phyloP scores from a whole-genome alignment of 2,888 invertebrate genomes.

The Pollenia angustigena region DNA sequence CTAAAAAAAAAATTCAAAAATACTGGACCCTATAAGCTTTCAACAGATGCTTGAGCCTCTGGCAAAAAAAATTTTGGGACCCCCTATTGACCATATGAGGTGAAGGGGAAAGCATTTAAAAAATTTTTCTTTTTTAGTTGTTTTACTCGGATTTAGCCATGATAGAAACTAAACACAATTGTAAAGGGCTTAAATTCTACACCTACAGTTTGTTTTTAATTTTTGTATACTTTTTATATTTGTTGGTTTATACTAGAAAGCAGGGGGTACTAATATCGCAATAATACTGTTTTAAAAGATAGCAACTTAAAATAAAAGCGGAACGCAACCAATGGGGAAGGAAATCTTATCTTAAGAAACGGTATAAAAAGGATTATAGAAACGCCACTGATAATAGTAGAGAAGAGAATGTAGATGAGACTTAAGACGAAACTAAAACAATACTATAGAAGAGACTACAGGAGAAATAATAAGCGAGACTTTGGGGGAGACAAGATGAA shows the following conservation, averaged over 20 bases:
- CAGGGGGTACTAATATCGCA: constrained; percentile 4
- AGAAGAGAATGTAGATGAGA: too few relatives aligned
- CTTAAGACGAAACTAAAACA: too few relatives aligned
- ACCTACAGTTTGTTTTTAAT: not conserved
- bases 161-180: constrained; percentile 22
- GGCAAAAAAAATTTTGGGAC: too few relatives aligned
- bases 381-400: too few relatives aligned
- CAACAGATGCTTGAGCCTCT: too few relatives aligned
- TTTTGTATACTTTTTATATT: not conserved
- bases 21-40: too few relatives aligned
- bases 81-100: constrained; percentile 10
- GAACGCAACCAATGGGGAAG: not conserved
- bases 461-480: too few relatives aligned
- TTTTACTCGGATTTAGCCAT: constrained; percentile 3
- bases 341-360: not conserved
- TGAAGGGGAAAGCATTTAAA: not conserved
- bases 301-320: not conserved
- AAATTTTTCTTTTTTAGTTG: not conserved
- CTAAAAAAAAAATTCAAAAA: too few relatives aligned
- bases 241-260: constrained; percentile 1
- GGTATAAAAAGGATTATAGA: not conserved
- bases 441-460: too few relatives aligned
- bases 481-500: too few relatives aligned
- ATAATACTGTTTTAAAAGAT: constrained; percentile 31
- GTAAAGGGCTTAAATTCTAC: constrained; percentile 38